These are phyloP conservation scores for Penaeus indicus DNA, from an alignment of 1,140 invertebrate genomes.

Conservation along the genomic window DNA sequence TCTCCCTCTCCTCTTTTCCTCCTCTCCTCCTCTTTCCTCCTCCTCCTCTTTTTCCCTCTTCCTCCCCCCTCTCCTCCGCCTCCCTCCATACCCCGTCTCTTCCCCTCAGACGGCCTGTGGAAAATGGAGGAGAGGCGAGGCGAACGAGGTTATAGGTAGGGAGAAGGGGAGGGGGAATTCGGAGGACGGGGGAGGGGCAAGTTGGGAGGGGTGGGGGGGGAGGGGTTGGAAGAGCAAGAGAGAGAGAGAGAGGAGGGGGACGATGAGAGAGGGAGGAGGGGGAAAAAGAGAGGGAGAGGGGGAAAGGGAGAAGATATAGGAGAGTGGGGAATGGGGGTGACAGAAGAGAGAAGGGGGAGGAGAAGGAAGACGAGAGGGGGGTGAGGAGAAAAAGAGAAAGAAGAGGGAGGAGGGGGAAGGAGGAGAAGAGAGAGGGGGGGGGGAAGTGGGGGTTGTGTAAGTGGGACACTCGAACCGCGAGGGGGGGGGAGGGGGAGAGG, in stretches of 20 bases:
- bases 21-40: background rate
- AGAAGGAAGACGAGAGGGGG: background rate
- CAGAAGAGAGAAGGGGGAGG: background rate
- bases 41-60: background rate
- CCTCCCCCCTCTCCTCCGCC: background rate
- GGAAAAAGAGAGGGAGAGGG: background rate
- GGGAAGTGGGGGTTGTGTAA: background rate
- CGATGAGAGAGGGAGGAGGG: background rate
- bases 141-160: background rate
- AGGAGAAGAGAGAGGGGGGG: background rate
- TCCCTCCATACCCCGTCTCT: no score
- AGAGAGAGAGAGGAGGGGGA: no score
- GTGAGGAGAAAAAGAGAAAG: conserved; percentile 3
- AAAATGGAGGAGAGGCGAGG: background rate
- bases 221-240: no score
- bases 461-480: background rate
- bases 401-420: background rate
- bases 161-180: background rate
- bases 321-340: background rate
- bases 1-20: background rate
- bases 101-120: no score
- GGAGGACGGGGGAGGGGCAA: background rate
- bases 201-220: background rate
- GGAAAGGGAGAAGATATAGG: background rate
- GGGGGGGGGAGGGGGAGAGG: background rate